Evolutionary conservation across 2,888 invertebrate species (phyloP).

Genomic region (Leptogaster cylindrica): DNA sequence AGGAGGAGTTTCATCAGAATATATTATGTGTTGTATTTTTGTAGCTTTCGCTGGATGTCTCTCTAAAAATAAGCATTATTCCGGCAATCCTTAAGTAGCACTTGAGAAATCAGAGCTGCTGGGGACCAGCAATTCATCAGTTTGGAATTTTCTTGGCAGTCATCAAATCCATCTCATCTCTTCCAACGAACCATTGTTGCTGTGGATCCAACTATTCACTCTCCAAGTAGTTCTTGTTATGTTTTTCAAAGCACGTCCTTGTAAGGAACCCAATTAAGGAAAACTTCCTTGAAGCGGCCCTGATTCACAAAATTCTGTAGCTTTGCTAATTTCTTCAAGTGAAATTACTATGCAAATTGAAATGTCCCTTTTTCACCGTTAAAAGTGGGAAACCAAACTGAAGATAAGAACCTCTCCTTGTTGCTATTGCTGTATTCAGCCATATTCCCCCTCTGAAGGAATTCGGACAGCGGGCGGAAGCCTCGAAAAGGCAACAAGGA

Average conservation of each 20-base stretch:
- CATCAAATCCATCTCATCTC: too few species aligned
- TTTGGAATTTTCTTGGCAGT: not conserved
- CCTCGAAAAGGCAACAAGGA: slow-evolving; percentile 9
- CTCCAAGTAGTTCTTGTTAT: not conserved
- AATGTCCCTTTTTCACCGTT: slow-evolving; percentile 18
- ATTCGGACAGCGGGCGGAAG: slow-evolving; percentile 14
- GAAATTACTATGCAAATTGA: slow-evolving; percentile 40
- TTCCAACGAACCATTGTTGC: not conserved
- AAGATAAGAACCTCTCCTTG: not conserved
- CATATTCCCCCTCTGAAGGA: not conserved
- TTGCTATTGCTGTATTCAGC: not conserved
- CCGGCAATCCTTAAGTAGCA: not conserved
- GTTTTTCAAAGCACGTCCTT: slow-evolving; percentile 18
- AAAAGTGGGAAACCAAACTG: not conserved
- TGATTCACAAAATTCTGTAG: not conserved
- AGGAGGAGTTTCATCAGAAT: too few species aligned
- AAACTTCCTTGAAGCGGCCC: slow-evolving; percentile 14
- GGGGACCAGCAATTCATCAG: slow-evolving; percentile 1
- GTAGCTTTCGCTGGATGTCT: too few species aligned
- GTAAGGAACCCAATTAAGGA: slow-evolving; percentile 19
- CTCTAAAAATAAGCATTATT: too few species aligned
- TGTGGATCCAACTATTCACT: not conserved
- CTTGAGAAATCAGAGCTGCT: not conserved
- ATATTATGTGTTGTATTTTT: too few species aligned
- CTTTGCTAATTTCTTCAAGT: slow-evolving; percentile 30